These are phyloP conservation scores for Drosophila subquinaria DNA, from an alignment of 2,888 invertebrate species.

Conservation along the genomic window DNA sequence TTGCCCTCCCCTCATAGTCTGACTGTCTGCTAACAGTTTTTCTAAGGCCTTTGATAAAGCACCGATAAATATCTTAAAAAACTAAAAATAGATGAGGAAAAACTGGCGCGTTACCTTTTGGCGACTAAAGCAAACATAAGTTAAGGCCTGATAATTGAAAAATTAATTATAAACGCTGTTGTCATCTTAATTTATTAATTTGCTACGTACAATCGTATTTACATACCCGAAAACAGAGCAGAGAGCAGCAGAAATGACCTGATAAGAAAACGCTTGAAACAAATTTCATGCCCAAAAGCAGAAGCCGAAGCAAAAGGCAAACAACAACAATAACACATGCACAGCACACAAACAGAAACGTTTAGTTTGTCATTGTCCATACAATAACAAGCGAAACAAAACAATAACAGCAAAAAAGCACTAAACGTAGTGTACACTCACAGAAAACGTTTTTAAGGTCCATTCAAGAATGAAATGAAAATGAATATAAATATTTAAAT, in stretches of 20 bases:
- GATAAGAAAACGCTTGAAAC: slow-evolving; percentile 43
- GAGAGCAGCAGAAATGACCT: slow-evolving; percentile 12
- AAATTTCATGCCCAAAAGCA: slow-evolving; percentile 38
- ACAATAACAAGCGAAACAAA: slow-evolving; percentile 18
- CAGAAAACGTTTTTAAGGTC: slow-evolving; percentile 2
- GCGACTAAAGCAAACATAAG: slow-evolving; percentile 67
- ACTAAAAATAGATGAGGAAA: slow-evolving; percentile 27
- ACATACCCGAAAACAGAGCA: slow-evolving; percentile 33
- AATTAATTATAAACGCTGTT: slow-evolving; percentile 68
- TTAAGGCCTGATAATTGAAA: slow-evolving; percentile 74
- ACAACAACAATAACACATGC: slow-evolving; percentile 32
- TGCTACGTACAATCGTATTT: slow-evolving; percentile 47
- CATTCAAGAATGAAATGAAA: slow-evolving; percentile 13
- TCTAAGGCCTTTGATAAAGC: slow-evolving; percentile 62
- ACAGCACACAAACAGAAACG: not conserved
- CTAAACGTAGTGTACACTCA: slow-evolving; percentile 5
- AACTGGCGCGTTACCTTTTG: slow-evolving; percentile 37
- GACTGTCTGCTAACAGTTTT: slow-evolving; percentile 39
- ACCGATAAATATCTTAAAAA: slow-evolving; percentile 51
- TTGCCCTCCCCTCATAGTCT: slow-evolving; percentile 4
- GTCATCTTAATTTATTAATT: slow-evolving; percentile 61
- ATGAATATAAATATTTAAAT: slow-evolving; percentile 10
- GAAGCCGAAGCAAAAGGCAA: slow-evolving; percentile 19
- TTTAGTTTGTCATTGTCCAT: slow-evolving; percentile 61
- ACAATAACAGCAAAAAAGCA: slow-evolving; percentile 6